phyloP scores from a whole-genome alignment of 2,888 invertebrate genomes.

The Microctonus hyperodae region DNA sequence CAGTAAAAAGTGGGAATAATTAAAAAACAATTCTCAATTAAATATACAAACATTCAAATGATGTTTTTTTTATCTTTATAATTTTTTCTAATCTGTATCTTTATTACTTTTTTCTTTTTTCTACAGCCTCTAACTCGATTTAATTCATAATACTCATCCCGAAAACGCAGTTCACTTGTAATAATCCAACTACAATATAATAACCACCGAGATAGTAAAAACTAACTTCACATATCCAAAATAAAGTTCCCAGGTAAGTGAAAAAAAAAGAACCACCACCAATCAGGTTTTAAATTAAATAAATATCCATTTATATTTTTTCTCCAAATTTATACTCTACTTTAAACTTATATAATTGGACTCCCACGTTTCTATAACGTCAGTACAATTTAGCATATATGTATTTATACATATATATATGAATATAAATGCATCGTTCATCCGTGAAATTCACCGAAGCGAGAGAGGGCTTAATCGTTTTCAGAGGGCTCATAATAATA shows the following conservation, averaged over 20 bases:
- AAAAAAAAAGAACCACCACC: neutral
- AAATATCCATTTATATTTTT: slow-evolving; percentile 3
- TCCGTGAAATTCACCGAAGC: slow-evolving; percentile 28
- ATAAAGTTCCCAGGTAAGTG: neutral
- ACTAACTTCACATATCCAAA: neutral
- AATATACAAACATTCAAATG: no score
- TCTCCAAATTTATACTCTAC: slow-evolving; percentile 36
- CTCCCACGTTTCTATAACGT: slow-evolving; percentile 25
- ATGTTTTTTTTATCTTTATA: no score
- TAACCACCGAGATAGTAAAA: slow-evolving; percentile 3
- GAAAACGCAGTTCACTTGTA: slow-evolving; percentile 40
- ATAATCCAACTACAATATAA: slow-evolving; percentile 34
- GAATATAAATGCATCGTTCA: slow-evolving; percentile 27
- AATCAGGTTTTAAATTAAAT: neutral
- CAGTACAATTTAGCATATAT: neutral
- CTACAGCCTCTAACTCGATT: slow-evolving; percentile 41
- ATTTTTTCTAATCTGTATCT: no score
- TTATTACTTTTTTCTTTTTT: slow-evolving; percentile 34
- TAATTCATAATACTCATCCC: slow-evolving; percentile 42
- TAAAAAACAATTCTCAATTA: neutral
- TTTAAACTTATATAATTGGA: slow-evolving; percentile 18
- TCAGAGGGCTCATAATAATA: slow-evolving; percentile 22
- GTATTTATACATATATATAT: slow-evolving; percentile 35
- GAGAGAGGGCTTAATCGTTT: slow-evolving; percentile 19
- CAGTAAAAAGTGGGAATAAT: neutral